Conservation (phyloP, 1,140 invertebrate genomes). For the Ceratosolen solmsi region DNA sequence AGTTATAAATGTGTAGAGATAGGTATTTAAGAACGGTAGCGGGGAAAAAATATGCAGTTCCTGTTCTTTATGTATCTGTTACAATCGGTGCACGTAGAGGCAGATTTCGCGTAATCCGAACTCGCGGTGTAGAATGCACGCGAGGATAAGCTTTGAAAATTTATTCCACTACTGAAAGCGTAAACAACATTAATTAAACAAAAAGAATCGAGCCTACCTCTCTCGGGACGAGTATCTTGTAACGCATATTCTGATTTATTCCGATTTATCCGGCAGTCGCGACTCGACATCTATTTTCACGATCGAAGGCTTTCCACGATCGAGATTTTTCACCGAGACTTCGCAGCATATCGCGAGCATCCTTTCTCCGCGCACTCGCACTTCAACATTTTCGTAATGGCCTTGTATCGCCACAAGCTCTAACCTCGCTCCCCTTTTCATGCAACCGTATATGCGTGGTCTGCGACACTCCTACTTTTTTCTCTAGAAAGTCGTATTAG, state of each 20-base stretch:
- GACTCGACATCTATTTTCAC: neutral
- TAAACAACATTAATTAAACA: neutral
- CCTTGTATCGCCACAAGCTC: constrained; percentile 17
- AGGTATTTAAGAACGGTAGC: neutral
- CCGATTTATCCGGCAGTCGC: neutral
- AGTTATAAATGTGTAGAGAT: neutral
- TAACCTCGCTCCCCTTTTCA: constrained; percentile 40
- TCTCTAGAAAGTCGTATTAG: no score
- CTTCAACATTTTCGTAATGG: constrained; percentile 20
- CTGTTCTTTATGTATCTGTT: neutral
- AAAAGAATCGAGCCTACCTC: neutral
- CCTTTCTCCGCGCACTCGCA: neutral
- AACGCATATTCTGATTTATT: neutral
- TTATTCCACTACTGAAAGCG: neutral
- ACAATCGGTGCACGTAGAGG: neutral
- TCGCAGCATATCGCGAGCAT: neutral
- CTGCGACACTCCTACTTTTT: constrained; percentile 36
- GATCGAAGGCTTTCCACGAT: neutral
- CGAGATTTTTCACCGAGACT: neutral
- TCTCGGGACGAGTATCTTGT: neutral
- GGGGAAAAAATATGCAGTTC: neutral
- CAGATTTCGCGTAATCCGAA: neutral
- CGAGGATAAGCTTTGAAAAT: constrained; percentile 2
- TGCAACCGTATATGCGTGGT: constrained; percentile 6
- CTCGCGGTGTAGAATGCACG: neutral